Percentiles rank a stretch among this genome's conserved stretches.
phyloP scores from a whole-genome alignment of 2,888 invertebrate genomes.

The Peribatodes rhomboidaria region DNA sequence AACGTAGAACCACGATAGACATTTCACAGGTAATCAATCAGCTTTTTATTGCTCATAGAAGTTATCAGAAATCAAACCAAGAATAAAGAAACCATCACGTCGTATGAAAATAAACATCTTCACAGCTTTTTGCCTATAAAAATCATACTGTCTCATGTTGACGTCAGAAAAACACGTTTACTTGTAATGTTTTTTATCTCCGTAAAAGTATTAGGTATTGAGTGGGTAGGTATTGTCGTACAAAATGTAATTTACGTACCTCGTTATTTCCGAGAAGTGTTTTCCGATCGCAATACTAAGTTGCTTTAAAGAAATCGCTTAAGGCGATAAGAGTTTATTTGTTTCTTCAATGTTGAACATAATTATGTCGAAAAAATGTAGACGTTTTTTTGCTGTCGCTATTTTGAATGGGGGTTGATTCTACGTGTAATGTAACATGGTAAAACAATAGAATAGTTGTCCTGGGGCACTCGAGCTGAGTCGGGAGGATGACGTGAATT shows the following conservation, averaged over 20 bases:
- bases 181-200: conserved; percentile 35
- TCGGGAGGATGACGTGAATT: conserved; percentile 75
- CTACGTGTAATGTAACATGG: conserved; percentile 54
- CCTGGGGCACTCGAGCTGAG: conserved; percentile 60
- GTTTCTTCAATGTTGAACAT: conserved; percentile 43
- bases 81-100: conserved; percentile 5
- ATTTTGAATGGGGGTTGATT: conserved; percentile 56
- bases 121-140: conserved; percentile 20
- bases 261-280: conserved; percentile 56
- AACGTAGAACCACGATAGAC: neutral
- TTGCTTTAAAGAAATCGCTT: conserved; percentile 53
- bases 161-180: conserved; percentile 31
- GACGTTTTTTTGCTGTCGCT: conserved; percentile 45
- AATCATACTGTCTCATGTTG: conserved; percentile 22
- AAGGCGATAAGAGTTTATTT: conserved; percentile 46
- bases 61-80: conserved; percentile 20
- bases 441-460: conserved; percentile 75
- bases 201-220: conserved; percentile 44
- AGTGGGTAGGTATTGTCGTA: conserved; percentile 53
- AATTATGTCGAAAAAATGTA: neutral
- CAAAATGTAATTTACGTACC: conserved; percentile 58
- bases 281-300: conserved; percentile 52
- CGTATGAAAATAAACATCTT: conserved; percentile 6
- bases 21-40: conserved; percentile 9
- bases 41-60: conserved; percentile 10